A percentile compares a stretch with the other conserved stretches of the same genome.
phyloP scores from a whole-genome alignment of 2,888 invertebrate species.

The Heliconius ethilla region DNA sequence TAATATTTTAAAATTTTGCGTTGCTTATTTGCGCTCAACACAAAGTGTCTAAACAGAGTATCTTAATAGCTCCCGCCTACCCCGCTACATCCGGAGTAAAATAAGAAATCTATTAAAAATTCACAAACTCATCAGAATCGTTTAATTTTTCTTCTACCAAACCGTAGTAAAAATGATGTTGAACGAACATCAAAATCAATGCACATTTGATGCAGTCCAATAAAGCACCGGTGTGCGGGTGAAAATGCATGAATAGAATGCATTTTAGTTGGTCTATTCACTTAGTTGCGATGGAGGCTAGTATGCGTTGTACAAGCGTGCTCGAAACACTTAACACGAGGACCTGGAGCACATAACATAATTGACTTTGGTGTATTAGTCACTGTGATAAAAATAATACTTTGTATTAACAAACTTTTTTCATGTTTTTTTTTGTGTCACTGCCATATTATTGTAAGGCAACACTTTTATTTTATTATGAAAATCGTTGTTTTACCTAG shows the following conservation, averaged over 20 bases:
- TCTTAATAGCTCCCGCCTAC: neutral
- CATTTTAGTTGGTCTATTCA: slow-evolving; percentile 26
- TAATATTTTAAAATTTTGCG: too few species aligned
- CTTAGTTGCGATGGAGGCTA: slow-evolving; percentile 13
- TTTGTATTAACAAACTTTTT: slow-evolving; percentile 15
- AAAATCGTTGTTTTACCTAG: neutral
- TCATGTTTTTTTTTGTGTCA: neutral
- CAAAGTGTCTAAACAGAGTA: too few species aligned
- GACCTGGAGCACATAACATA: slow-evolving; percentile 20
- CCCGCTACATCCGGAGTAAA: too few species aligned
- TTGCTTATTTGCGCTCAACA: too few species aligned
- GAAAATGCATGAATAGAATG: slow-evolving; percentile 22
- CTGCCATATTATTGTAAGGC: neutral
- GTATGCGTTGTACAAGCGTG: slow-evolving; percentile 28
- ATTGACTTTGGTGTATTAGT: slow-evolving; percentile 28
- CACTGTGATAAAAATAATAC: slow-evolving; percentile 13
- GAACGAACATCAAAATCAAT: slow-evolving; percentile 5
- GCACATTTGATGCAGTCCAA: neutral
- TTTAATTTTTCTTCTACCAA: neutral
- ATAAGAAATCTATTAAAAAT: neutral
- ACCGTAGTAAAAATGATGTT: neutral
- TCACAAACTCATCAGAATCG: neutral
- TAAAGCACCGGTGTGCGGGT: slow-evolving; percentile 6
- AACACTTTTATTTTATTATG: slow-evolving; percentile 1
- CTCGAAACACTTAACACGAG: slow-evolving; percentile 19